Conservation (phyloP, 30 jellyfish, hydroid and myxozoan genomes). For the Cassiopea andromeda region DNA sequence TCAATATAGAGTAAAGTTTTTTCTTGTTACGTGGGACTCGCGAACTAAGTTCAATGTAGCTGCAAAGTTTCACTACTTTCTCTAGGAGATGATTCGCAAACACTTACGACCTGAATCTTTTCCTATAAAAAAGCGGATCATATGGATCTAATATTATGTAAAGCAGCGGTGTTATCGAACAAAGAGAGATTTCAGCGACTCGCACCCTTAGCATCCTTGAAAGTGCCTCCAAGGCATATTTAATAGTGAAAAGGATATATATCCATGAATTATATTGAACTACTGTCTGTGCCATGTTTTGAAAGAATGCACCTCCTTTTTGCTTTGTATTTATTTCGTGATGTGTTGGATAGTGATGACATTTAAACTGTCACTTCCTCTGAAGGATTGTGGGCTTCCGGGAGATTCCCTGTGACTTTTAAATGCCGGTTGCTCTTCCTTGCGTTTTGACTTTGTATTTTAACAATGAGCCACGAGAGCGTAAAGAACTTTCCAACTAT, state of each 20-base stretch:
- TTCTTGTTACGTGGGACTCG: background rate
- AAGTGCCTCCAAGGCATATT: conserved; percentile 12
- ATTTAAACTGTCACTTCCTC: conserved; percentile 47
- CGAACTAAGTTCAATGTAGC: background rate
- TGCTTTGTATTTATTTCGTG: conserved; percentile 26
- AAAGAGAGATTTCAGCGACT: background rate
- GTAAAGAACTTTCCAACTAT: background rate
- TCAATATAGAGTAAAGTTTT: background rate
- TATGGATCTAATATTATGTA: too few species aligned
- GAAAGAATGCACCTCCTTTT: background rate
- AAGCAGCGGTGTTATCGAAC: background rate
- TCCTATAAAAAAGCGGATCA: too few species aligned
- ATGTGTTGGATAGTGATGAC: conserved; percentile 43
- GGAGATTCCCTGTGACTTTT: conserved; percentile 40
- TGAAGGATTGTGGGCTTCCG: conserved; percentile 32
- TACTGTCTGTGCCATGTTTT: background rate
- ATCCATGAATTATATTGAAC: background rate
- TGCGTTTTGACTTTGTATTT: background rate
- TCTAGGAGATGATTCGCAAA: too few species aligned
- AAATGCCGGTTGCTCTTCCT: background rate
- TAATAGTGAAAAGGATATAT: background rate
- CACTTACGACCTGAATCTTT: too few species aligned
- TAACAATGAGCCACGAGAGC: background rate
- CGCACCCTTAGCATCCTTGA: background rate
- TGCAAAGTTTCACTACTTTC: background rate